These are phyloP conservation scores for Mionectes macconnelli DNA, from an alignment of 2,113 vertebrate genomes.

Conservation along the genomic window DNA sequence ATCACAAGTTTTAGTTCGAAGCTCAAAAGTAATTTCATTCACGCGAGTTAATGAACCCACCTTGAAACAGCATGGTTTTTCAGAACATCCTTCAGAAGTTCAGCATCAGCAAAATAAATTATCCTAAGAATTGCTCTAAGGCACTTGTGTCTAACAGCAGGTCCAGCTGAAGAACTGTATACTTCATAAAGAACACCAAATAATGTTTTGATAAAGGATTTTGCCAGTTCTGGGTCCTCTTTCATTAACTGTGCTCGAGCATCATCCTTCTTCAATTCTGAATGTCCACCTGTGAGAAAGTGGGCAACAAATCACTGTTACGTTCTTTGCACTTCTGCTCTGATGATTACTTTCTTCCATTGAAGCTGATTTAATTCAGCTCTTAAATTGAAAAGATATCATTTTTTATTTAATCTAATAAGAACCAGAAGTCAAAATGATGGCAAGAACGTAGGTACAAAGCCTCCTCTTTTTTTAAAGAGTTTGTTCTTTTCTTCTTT, in stretches of 20 bases:
- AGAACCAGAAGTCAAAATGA: background rate
- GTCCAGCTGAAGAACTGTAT: conserved; percentile 98
- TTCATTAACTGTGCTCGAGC: conserved; percentile 98
- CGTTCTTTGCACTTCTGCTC: background rate
- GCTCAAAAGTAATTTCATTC: background rate
- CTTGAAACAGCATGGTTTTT: conserved; percentile 99
- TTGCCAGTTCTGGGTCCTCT: conserved; percentile 96
- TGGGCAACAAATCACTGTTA: background rate
- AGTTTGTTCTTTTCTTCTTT: background rate
- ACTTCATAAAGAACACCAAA: conserved; percentile 99
- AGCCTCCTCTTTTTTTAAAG: background rate
- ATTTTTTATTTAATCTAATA: too few species aligned
- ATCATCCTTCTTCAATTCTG: conserved; percentile 94
- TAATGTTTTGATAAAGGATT: conserved; percentile 98
- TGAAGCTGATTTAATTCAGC: background rate
- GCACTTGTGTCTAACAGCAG: conserved; percentile 99
- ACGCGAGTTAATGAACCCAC: conserved; percentile 58
- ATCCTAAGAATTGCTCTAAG: conserved; percentile 99
- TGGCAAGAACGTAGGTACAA: background rate
- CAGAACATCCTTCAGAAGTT: conserved; percentile 97
- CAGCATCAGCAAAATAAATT: conserved; percentile 99
- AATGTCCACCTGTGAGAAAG: conserved; percentile 83
- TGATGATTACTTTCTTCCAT: background rate
- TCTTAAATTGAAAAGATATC: background rate
- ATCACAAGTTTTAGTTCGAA: background rate